phyloP scores from a whole-genome alignment of 2,113 vertebrate genomes.

The Sylvia atricapilla region DNA sequence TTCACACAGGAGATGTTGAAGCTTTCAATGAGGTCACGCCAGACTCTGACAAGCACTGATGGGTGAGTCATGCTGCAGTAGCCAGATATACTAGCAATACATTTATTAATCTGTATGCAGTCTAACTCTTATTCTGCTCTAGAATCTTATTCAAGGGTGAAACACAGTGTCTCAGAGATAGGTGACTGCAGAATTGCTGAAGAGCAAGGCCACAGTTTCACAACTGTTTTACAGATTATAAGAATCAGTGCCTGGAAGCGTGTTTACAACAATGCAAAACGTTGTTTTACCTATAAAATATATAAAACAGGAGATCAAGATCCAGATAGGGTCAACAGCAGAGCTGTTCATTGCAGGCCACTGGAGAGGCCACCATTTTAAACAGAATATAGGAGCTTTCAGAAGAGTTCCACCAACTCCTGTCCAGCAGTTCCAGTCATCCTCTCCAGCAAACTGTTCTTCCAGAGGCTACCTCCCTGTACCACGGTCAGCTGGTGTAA shows the following conservation, averaged over 20 bases:
- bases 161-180: constrained; percentile 53
- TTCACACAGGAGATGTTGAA: constrained; percentile 37
- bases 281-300: not conserved
- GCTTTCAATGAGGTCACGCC: constrained; percentile 72
- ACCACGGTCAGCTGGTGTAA: not conserved
- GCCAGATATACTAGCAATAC: constrained; percentile 71
- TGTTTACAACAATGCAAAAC: not conserved
- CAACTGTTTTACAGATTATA: not conserved
- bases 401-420: not conserved
- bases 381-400: not conserved
- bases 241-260: not conserved
- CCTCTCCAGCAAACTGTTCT: not conserved
- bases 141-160: constrained; percentile 66
- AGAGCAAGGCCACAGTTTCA: not conserved
- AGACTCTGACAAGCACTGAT: constrained; percentile 72
- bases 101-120: constrained; percentile 74
- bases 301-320: not conserved
- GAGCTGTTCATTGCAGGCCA: not conserved
- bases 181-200: not conserved
- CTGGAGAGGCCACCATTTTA: not conserved
- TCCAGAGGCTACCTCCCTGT: not conserved
- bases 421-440: not conserved
- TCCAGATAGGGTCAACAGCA: not conserved
- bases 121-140: constrained; percentile 62
- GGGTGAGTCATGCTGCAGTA: constrained; percentile 79